Base-by-base conservation (phyloP, 2,888 invertebrate genomes). In the Lepidochrysops patricia region DNA sequence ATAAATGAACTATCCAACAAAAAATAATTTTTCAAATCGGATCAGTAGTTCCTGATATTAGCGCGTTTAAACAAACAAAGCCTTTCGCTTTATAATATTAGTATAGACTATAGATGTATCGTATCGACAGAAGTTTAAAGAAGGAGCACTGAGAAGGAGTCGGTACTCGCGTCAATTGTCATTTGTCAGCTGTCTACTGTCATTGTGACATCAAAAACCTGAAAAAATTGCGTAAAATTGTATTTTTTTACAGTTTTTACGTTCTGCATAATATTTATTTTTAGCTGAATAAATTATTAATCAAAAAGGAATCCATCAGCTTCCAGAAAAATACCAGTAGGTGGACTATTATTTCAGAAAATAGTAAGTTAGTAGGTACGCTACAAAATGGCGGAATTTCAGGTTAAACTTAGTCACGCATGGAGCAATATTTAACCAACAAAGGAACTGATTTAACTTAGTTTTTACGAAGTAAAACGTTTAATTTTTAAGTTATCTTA, bases 371-470 rank as follows among this genome's bases (percentile, higher is more conserved):
- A 60, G 43, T 59, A 59, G 49, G 49, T 27, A 26, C 59, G 57
- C 59, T 67, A 62, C 70, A 70, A 70, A 70, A 70, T 72, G 72
- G 72, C 72, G 72, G 72, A 68, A 64, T 63, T 64, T 52, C 59
- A 61, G 54, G 56, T 62, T 43, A 29, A 56, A 50, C 60, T 49
- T 35, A 12, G 32, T 12, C 54, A 54, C 54, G 54, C 54, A 50
- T 54, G 54, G 54, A 32, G 12, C 29, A 32, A 1, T 54, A 23
- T 12, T 27, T 19, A 54, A 12, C 29, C 19, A 54, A 29, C 32
- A 54, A 54, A 54, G 13, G 9, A 15, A 52, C 50, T 52, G 13
- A 52, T 52, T 57, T 57, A 61, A 32, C 50, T 23, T 58, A 32
- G 19, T 43, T 54, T 60, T 32, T 50, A 52, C 35, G 43, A 12